Evolutionary conservation across 2,888 invertebrate genomes (phyloP).

Genomic region (Parnassius glacialis): DNA sequence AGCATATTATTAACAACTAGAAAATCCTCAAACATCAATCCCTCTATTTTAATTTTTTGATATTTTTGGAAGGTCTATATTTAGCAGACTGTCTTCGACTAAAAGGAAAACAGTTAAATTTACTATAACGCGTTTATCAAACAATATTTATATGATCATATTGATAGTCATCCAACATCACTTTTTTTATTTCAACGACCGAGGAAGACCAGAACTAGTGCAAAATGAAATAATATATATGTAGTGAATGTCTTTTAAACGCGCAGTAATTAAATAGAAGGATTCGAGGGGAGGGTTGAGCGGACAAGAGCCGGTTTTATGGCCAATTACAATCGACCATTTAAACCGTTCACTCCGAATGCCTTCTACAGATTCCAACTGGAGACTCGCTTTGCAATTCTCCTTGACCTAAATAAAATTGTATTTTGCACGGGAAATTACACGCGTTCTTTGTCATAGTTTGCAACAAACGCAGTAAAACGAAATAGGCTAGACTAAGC

Average conservation of each 20-base stretch:
- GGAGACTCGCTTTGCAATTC: slow-evolving; percentile 9
- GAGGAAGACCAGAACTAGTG: background rate
- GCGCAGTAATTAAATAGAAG: slow-evolving; percentile 16
- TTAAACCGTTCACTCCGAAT: slow-evolving; percentile 22
- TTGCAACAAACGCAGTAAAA: slow-evolving; percentile 12
- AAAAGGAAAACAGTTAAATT: too few relatives aligned
- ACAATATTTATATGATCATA: too few relatives aligned
- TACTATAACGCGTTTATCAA: too few relatives aligned
- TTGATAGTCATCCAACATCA: too few relatives aligned
- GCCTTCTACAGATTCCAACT: slow-evolving; percentile 7
- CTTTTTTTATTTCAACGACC: too few relatives aligned
- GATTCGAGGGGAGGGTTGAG: slow-evolving; percentile 14
- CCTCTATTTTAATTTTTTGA: too few relatives aligned
- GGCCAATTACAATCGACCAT: slow-evolving; percentile 27
- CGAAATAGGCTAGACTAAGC: slow-evolving; percentile 1
- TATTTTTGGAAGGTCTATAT: too few relatives aligned
- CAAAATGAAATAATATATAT: slow-evolving; percentile 6
- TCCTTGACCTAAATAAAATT: slow-evolving; percentile 24
- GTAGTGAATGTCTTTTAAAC: slow-evolving; percentile 11
- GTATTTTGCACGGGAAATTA: slow-evolving; percentile 18
- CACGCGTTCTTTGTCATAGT: slow-evolving; percentile 7
- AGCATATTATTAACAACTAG: too few relatives aligned
- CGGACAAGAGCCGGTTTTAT: slow-evolving; percentile 19
- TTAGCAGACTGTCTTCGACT: too few relatives aligned
- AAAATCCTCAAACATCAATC: too few relatives aligned